These are phyloP conservation scores for Eleutherodactylus coqui DNA, from an alignment of 2,797 vertebrate species.

Conservation along the genomic window DNA sequence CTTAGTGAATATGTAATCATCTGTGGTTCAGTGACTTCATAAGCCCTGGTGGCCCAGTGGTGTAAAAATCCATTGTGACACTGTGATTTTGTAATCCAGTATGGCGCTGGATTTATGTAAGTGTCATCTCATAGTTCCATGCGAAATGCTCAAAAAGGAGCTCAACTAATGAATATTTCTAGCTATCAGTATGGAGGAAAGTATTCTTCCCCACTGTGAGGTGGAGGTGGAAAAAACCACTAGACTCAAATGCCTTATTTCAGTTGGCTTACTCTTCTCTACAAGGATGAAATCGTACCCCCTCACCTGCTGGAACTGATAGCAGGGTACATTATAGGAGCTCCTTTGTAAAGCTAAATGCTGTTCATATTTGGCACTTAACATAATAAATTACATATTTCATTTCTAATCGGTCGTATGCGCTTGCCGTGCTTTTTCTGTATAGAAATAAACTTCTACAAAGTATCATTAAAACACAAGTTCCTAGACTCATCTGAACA, in stretches of 20 bases:
- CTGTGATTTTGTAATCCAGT: too few species aligned
- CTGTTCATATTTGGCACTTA: background rate
- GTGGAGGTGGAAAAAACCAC: background rate
- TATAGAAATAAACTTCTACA: background rate
- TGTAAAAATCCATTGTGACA: too few species aligned
- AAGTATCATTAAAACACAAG: constrained; percentile 21
- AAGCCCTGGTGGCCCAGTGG: too few species aligned
- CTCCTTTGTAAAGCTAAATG: background rate
- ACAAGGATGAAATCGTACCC: background rate
- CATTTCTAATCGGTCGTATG: background rate
- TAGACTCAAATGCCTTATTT: background rate
- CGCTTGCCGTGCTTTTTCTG: background rate
- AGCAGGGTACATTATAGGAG: background rate
- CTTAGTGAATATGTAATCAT: too few species aligned
- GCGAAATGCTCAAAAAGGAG: too few species aligned
- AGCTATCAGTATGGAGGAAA: too few species aligned
- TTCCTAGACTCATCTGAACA: constrained; percentile 9
- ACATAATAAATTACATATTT: background rate
- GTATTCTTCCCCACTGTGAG: too few species aligned
- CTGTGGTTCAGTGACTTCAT: too few species aligned
- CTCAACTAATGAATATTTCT: too few species aligned
- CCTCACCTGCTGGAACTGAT: background rate
- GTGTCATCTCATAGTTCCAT: too few species aligned
- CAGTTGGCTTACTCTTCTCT: background rate
- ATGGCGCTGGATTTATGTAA: too few species aligned